Conservation (phyloP, 2,113 vertebrate species). For the Pseudorhombus dupliciocellatus region DNA sequence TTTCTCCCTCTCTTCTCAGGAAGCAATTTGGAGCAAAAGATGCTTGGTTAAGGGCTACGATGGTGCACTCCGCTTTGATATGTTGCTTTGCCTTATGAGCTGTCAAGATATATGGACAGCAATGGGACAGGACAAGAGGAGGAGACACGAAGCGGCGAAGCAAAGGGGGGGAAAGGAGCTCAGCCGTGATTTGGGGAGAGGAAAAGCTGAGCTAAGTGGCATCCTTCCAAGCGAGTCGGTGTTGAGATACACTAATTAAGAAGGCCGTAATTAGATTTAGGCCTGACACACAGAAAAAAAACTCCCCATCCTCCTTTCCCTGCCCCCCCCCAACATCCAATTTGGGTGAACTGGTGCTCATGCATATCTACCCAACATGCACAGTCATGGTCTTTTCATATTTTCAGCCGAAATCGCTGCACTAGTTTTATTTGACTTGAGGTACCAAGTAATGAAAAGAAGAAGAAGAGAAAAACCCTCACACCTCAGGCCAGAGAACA, state of each 20-base stretch:
- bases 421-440: constrained; percentile 43
- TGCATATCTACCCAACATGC: constrained; percentile 15
- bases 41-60: constrained; percentile 72
- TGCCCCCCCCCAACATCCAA: constrained; percentile 13
- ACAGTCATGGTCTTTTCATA: constrained; percentile 37
- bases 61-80: constrained; percentile 68
- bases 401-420: constrained; percentile 38
- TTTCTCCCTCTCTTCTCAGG: constrained; percentile 51
- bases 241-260: constrained; percentile 78
- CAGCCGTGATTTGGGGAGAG: constrained; percentile 37
- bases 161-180: constrained; percentile 9
- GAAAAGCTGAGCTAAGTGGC: constrained; percentile 70
- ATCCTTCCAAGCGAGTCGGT: constrained; percentile 69
- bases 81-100: constrained; percentile 70
- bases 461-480: no score
- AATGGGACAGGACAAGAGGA: constrained; percentile 17
- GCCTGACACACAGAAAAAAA: constrained; percentile 71
- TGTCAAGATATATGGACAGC: constrained; percentile 65
- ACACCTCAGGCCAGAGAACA: constrained; percentile 49
- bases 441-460: constrained; percentile 40
- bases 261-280: constrained; percentile 77
- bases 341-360: constrained; percentile 45
- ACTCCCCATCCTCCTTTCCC: constrained; percentile 34
- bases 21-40: constrained; percentile 74
- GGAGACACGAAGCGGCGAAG: neutral